A percentile compares a stretch with the other conserved stretches of the same genome.
These are phyloP conservation scores for Chloropsis hardwickii DNA, from an alignment of 2,113 vertebrate species.

Conservation along the genomic window DNA sequence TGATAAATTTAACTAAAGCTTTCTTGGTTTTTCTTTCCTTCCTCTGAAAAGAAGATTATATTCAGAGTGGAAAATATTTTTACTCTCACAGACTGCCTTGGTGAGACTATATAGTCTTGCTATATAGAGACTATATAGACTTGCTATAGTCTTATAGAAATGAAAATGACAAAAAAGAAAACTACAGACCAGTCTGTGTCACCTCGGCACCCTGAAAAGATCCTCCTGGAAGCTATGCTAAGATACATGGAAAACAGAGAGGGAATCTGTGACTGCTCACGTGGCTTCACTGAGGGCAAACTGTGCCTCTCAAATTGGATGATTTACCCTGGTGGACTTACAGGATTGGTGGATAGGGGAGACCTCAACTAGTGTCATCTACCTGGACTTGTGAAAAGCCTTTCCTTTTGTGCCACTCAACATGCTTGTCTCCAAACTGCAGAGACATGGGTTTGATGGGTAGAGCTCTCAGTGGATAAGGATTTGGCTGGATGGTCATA, in stretches of 20 bases:
- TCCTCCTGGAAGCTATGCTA: neutral
- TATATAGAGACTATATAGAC: no score
- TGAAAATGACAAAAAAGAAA: neutral
- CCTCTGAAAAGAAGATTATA: neutral
- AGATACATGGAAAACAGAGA: neutral
- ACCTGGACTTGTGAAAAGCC: neutral
- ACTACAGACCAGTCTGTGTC: neutral
- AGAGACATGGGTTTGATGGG: neutral
- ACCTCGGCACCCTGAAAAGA: neutral
- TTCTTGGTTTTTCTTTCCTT: neutral
- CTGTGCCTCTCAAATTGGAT: accelerated
- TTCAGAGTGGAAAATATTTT: neutral
- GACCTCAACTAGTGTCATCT: accelerated
- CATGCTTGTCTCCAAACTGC: neutral
- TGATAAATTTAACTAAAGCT: neutral
- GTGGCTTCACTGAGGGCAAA: neutral
- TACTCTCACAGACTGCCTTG: neutral
- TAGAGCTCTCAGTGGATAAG: neutral
- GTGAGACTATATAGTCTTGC: neutral
- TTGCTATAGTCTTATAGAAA: neutral
- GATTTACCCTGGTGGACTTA: accelerated
- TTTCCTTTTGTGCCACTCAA: neutral
- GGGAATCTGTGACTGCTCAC: neutral
- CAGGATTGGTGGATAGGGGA: neutral
- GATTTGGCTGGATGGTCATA: neutral